Conservation (phyloP, 1,140 invertebrate genomes). For the Ylistrum balloti region DNA sequence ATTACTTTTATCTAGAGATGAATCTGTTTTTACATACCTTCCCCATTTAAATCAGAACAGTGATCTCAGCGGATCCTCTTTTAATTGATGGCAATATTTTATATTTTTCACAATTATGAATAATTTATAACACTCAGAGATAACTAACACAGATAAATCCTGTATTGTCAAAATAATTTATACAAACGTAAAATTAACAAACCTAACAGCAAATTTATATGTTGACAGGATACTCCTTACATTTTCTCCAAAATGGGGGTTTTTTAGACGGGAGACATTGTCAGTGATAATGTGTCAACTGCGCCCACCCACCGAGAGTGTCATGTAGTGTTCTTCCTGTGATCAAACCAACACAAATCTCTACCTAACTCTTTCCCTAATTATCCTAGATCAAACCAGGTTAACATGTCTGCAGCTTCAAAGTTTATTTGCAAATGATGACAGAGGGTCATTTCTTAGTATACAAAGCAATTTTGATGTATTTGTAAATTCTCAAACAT, state of each 20-base stretch:
- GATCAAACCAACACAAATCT: not conserved
- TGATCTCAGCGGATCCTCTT: not conserved
- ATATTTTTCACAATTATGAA: constrained; percentile 35
- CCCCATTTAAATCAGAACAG: not conserved
- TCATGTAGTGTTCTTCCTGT: not conserved
- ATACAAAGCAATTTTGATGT: no score
- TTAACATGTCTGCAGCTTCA: constrained; percentile 32
- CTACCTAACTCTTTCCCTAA: not conserved
- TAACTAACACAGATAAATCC: not conserved
- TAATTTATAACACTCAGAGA: not conserved
- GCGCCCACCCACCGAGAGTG: not conserved
- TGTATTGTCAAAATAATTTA: constrained; percentile 21
- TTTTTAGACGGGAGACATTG: not conserved
- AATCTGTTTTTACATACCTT: not conserved
- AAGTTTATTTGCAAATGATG: not conserved
- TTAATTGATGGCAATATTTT: constrained; percentile 28
- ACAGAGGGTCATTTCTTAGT: no score
- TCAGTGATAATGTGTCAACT: not conserved
- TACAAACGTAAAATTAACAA: constrained; percentile 21
- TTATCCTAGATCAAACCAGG: not conserved
- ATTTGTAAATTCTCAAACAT: not conserved
- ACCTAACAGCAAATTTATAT: constrained; percentile 1
- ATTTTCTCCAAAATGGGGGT: not conserved
- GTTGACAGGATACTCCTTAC: not conserved
- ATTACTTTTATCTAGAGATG: not conserved